Percentiles rank a stretch among this genome's conserved stretches.
phyloP scores from a whole-genome alignment of 1,140 invertebrate species.

The Matsumurasca onukii region DNA sequence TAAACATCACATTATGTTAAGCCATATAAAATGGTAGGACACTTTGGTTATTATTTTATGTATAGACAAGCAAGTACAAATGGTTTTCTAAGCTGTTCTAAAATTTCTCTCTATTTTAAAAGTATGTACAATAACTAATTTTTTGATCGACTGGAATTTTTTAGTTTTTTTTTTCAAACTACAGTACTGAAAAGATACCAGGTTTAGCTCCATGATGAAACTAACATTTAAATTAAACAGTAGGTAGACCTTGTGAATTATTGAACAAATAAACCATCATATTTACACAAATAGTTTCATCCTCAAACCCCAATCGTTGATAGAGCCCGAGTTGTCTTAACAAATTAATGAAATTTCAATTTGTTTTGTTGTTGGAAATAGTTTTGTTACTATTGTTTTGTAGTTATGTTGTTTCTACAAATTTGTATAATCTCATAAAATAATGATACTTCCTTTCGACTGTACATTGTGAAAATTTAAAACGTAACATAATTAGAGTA shows the following conservation, averaged over 20 bases:
- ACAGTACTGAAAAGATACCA: too few species aligned
- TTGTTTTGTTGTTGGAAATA: background rate
- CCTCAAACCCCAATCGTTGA: background rate
- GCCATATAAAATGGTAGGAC: too few species aligned
- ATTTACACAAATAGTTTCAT: background rate
- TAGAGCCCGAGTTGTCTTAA: background rate
- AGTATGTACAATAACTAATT: too few species aligned
- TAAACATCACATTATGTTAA: too few species aligned
- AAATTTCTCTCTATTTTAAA: too few species aligned
- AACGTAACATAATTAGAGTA: conserved; percentile 20
- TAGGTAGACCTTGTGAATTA: background rate
- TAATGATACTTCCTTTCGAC: background rate
- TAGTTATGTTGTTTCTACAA: background rate
- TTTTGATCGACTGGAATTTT: too few species aligned
- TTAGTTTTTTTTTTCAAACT: too few species aligned
- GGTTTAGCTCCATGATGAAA: background rate
- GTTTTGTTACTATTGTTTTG: background rate
- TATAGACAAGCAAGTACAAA: too few species aligned
- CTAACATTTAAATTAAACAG: background rate
- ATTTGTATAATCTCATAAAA: background rate
- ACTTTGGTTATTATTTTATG: too few species aligned
- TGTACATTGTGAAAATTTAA: conserved; percentile 24
- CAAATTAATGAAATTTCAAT: background rate
- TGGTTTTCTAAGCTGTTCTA: too few species aligned
- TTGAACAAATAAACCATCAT: background rate